Conservation (phyloP, 2,888 invertebrate species). For the Elmis aenea region DNA sequence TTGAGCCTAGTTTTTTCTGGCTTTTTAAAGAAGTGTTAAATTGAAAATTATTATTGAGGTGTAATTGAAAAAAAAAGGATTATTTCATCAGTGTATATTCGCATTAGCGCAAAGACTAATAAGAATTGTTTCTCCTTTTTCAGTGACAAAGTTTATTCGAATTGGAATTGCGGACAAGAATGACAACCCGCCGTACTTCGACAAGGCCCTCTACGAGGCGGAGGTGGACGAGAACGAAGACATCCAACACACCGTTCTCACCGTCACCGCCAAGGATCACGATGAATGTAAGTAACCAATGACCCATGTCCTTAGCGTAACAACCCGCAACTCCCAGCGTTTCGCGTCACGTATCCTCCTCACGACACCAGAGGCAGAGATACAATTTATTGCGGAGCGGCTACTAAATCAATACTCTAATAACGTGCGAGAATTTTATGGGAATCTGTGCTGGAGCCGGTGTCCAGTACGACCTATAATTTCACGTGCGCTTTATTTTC, state of each 20-base stretch:
- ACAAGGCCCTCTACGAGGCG: conserved; percentile 93
- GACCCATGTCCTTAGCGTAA: conserved; percentile 7
- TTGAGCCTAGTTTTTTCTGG: no score
- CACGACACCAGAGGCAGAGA: conserved; percentile 18
- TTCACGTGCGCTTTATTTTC: conserved; percentile 18
- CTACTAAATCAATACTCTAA: conserved; percentile 27
- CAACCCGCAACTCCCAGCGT: conserved; percentile 8
- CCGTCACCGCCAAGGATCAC: conserved; percentile 98
- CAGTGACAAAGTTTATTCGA: conserved; percentile 97
- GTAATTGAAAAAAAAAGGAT: no score
- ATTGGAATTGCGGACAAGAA: conserved; percentile 99
- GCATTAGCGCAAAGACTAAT: no score
- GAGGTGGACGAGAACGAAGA: conserved; percentile 98
- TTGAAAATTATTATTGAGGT: no score
- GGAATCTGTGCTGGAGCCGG: conserved; percentile 13
- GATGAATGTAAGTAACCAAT: conserved; percentile 85
- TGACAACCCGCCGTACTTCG: conserved; percentile 99
- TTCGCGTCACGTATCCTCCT: conserved; percentile 17
- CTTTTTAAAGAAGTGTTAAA: no score
- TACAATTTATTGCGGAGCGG: conserved; percentile 22
- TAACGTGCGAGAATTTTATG: conserved; percentile 26
- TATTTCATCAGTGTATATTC: no score
- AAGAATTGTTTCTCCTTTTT: conserved; percentile 44
- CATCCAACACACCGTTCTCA: conserved; percentile 93
- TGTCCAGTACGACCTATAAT: conserved; percentile 15